Percentiles rank a stretch among this genome's conserved stretches.
Conservation (phyloP, 2,888 invertebrate species). For the Liposcelis brunnea region DNA sequence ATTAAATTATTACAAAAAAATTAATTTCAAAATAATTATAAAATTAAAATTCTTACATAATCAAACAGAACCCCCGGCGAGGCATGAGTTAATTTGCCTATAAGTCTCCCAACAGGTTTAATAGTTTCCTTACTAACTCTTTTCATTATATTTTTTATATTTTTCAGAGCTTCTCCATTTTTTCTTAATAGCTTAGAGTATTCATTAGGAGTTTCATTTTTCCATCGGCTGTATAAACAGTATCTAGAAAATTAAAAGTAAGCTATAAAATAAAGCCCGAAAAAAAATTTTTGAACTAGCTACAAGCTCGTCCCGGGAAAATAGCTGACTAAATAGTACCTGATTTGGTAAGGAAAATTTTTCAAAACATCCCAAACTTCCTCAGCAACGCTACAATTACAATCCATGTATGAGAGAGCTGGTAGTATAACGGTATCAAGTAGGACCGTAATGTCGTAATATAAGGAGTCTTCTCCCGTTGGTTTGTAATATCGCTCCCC, state of each 20-base stretch:
- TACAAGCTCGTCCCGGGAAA: too few species aligned
- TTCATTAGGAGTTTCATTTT: constrained; percentile 67
- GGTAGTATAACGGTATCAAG: constrained; percentile 82
- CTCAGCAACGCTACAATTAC: constrained; percentile 91
- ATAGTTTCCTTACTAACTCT: constrained; percentile 96
- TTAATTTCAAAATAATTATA: background rate
- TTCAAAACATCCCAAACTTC: constrained; percentile 86
- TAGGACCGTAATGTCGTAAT: constrained; percentile 68
- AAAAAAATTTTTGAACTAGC: background rate
- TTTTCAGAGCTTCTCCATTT: constrained; percentile 72
- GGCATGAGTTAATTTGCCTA: constrained; percentile 93
- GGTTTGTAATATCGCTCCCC: constrained; percentile 22
- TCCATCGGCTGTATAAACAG: constrained; percentile 90
- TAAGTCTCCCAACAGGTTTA: constrained; percentile 85
- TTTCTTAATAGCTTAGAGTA: constrained; percentile 73
- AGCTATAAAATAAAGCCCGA: constrained; percentile 6
- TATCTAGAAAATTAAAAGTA: constrained; percentile 33
- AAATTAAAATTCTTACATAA: constrained; percentile 44
- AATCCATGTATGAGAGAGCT: constrained; percentile 75
- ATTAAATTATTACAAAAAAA: constrained; percentile 11
- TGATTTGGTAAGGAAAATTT: constrained; percentile 68
- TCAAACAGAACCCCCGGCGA: constrained; percentile 93
- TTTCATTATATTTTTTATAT: constrained; percentile 93
- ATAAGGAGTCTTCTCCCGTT: constrained; percentile 37
- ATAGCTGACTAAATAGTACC: constrained; percentile 28